Percentiles rank a stretch among this genome's conserved stretches.
phyloP scores from a whole-genome alignment of 2,113 vertebrate genomes.

The Tiliqua scincoides region DNA sequence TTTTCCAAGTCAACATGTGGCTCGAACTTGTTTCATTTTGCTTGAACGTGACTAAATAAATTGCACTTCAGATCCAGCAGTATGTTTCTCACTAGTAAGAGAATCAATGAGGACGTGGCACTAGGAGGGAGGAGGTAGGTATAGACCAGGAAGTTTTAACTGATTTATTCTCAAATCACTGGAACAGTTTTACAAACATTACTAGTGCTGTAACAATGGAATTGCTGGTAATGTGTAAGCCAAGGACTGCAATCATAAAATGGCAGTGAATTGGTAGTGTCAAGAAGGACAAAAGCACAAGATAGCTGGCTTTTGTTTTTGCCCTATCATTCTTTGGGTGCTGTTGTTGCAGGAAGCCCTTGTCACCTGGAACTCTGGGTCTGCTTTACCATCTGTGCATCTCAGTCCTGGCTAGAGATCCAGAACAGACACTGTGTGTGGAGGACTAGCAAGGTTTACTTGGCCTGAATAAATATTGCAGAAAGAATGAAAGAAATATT shows the following conservation, averaged over 20 bases:
- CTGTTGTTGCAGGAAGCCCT: constrained; percentile 71
- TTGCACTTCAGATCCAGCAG: neutral
- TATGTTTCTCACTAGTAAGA: neutral
- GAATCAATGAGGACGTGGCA: neutral
- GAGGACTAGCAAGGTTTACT: constrained; percentile 63
- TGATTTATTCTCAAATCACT: constrained; percentile 37
- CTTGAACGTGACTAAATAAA: neutral
- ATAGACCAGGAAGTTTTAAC: constrained; percentile 15
- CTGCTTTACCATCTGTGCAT: constrained; percentile 71
- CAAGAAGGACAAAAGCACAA: constrained; percentile 54
- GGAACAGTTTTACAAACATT: constrained; percentile 32
- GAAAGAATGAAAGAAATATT: constrained; percentile 33
- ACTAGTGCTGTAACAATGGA: constrained; percentile 16
- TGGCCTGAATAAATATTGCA: constrained; percentile 67
- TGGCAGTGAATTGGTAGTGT: constrained; percentile 49
- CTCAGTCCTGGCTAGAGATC: constrained; percentile 64
- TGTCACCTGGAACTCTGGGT: constrained; percentile 68
- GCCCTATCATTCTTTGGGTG: constrained; percentile 62
- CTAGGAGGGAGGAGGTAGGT: constrained; percentile 3
- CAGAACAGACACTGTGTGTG: constrained; percentile 67
- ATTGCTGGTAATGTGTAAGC: neutral
- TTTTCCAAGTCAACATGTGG: neutral
- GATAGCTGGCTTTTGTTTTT: constrained; percentile 59
- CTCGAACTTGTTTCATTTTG: neutral
- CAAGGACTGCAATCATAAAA: constrained; percentile 47